A percentile compares a stretch with the other conserved stretches of the same genome.
Evolutionary conservation across 2,113 vertebrate genomes (phyloP).

Genomic region (Lynx canadensis): DNA sequence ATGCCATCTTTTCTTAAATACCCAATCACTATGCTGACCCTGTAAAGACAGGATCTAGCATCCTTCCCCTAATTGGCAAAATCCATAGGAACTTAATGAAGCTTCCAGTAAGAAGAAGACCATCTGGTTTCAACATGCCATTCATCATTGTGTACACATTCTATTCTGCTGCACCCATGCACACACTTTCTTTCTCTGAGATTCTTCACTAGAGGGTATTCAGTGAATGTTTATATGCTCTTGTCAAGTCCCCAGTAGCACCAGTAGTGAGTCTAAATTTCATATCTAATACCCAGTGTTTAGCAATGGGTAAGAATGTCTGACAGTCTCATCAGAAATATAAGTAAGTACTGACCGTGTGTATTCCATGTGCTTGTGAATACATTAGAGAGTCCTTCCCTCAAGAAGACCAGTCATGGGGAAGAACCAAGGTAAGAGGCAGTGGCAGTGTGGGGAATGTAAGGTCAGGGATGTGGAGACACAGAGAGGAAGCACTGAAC

Average conservation of each 20-base stretch:
- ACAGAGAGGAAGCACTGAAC: not conserved
- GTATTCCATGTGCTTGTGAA: not conserved
- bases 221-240: not conserved
- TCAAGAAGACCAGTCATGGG: not conserved
- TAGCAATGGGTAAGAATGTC: not conserved
- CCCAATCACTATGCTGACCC: not conserved
- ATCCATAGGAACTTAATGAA: not conserved
- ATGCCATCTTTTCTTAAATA: not conserved
- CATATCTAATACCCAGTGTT: not conserved
- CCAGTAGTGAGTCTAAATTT: not conserved
- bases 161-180: rapidly evolving
- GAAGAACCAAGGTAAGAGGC: not conserved
- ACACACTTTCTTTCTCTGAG: not conserved
- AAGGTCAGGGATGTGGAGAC: not conserved
- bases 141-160: no score
- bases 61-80: not conserved
- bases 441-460: not conserved
- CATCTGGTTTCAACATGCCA: not conserved
- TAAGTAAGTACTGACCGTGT: not conserved
- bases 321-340: not conserved
- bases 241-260: not conserved
- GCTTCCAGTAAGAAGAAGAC: not conserved
- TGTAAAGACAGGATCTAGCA: not conserved
- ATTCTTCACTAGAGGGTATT: not conserved
- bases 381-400: not conserved